Percentiles rank a stretch among this genome's conserved stretches.
Conservation (phyloP, 2,888 invertebrate species). For the Panzeria rudis region DNA sequence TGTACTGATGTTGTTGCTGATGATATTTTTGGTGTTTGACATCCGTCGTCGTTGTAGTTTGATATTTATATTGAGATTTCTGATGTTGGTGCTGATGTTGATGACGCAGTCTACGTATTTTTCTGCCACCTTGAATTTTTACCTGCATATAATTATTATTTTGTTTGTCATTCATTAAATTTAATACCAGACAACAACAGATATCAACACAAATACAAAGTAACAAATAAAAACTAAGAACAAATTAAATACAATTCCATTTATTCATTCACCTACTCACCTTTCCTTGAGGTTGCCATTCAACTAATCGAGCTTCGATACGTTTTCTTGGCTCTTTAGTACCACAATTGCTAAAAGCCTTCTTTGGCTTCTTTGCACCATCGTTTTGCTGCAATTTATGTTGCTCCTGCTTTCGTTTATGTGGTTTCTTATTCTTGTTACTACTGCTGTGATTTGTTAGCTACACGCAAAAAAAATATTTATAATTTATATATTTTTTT, state of each 20-base stretch:
- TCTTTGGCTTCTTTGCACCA: constrained; percentile 82
- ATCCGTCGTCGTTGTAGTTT: constrained; percentile 66
- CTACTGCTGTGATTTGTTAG: constrained; percentile 61
- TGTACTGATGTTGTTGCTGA: constrained; percentile 50
- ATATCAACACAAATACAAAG: not conserved
- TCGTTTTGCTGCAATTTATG: constrained; percentile 80
- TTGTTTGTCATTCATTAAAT: constrained; percentile 40
- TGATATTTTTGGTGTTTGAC: constrained; percentile 66
- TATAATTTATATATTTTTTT: not conserved
- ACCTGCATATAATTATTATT: constrained; percentile 76
- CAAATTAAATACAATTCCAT: constrained; percentile 31
- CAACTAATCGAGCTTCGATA: constrained; percentile 84
- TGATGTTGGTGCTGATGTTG: constrained; percentile 75
- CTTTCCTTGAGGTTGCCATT: constrained; percentile 86
- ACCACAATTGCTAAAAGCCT: constrained; percentile 84
- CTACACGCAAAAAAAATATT: constrained; percentile 20
- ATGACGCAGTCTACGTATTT: constrained; percentile 81
- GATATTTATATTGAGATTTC: constrained; percentile 74
- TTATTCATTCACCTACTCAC: constrained; percentile 73
- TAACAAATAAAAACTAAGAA: constrained; percentile 4
- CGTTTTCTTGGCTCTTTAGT: constrained; percentile 85
- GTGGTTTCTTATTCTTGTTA: constrained; percentile 68
- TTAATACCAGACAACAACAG: not conserved
- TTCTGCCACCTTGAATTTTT: constrained; percentile 83
- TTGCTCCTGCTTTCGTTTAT: constrained; percentile 71